These are phyloP conservation scores for Apamea sordens DNA, from an alignment of 2,888 invertebrate species.

Conservation along the genomic window DNA sequence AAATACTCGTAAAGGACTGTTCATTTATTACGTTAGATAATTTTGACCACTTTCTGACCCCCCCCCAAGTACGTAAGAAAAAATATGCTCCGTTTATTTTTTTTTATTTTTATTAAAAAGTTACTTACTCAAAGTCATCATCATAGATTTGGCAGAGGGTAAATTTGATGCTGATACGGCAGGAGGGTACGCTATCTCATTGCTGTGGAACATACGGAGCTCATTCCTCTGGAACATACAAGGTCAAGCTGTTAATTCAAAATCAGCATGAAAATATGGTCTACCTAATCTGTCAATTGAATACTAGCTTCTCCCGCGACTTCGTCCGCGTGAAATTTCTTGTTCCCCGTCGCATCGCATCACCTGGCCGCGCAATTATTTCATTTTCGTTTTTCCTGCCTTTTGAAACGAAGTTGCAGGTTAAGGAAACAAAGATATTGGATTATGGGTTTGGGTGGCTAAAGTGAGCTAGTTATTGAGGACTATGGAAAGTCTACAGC, in stretches of 20 bases:
- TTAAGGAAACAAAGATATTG: too few species aligned
- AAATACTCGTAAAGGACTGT: too few species aligned
- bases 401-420: too few species aligned
- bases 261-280: background rate
- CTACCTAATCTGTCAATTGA: background rate
- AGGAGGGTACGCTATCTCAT: constrained; percentile 82
- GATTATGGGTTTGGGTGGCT: too few species aligned
- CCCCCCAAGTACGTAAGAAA: too few species aligned
- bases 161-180: constrained; percentile 63
- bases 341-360: background rate
- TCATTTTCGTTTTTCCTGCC: background rate
- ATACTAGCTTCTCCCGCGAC: background rate
- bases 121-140: constrained; percentile 81
- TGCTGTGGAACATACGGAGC: constrained; percentile 85
- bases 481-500: too few species aligned
- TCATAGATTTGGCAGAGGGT: constrained; percentile 72
- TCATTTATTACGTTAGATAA: too few species aligned
- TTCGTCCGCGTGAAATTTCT: background rate
- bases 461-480: too few species aligned
- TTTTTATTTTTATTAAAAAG: background rate
- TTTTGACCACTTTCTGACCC: too few species aligned
- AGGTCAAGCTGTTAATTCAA: background rate
- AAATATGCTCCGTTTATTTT: too few species aligned
- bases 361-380: background rate
- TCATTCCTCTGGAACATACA: constrained; percentile 82